Evolutionary conservation across 2,113 vertebrate genomes (phyloP).

Genomic region (Percina caprodes): DNA sequence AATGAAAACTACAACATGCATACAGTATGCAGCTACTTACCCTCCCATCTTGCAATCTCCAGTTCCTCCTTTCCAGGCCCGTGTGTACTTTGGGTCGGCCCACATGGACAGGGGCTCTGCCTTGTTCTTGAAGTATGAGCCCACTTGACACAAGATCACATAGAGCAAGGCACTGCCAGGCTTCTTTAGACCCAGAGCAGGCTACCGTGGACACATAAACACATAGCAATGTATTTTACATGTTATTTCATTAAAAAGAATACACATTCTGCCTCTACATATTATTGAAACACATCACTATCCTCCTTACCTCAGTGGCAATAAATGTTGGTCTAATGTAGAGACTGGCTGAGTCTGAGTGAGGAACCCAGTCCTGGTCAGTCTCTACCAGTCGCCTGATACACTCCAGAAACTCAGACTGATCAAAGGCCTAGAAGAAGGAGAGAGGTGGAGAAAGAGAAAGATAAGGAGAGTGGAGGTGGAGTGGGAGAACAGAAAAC

Average conservation of each 20-base stretch:
- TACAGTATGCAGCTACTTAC: conserved; percentile 74
- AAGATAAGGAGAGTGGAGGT: background rate
- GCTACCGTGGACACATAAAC: conserved; percentile 11
- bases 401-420: conserved; percentile 89
- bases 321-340: conserved; percentile 88
- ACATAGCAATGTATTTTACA: background rate
- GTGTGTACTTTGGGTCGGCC: conserved; percentile 90
- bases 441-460: background rate
- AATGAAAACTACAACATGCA: background rate
- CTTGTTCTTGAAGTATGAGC: conserved; percentile 70
- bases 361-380: conserved; percentile 91
- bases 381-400: conserved; percentile 89
- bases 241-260: background rate
- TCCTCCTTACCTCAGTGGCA: conserved; percentile 42
- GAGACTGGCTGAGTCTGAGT: conserved; percentile 85
- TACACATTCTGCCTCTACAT: background rate
- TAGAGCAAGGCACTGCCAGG: conserved; percentile 52
- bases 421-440: conserved; percentile 87
- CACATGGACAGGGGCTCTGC: conserved; percentile 87
- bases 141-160: conserved; percentile 51
- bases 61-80: conserved; percentile 92
- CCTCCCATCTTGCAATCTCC: conserved; percentile 95
- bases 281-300: background rate
- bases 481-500: background rate
- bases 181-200: conserved; percentile 50